A percentile compares a stretch with the other conserved stretches of the same genome.
Conservation (phyloP, 2,797 vertebrate genomes). For the Chrysolophus pictus region DNA sequence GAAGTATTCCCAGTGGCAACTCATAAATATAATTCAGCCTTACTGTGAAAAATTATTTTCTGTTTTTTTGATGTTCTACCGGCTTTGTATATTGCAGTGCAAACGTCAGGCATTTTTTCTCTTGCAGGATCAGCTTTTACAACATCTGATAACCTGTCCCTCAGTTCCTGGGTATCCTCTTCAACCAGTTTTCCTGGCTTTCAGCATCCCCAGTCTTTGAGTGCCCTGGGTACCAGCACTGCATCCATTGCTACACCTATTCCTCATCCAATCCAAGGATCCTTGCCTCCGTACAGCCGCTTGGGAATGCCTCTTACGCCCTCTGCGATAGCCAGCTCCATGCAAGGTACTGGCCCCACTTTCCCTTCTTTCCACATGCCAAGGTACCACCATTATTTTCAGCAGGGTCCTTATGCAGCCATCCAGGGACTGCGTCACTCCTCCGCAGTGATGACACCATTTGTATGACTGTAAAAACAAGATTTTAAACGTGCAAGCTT, state of each 20-base stretch:
- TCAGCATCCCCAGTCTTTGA: conserved; percentile 93
- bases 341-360: conserved; percentile 93
- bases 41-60: not conserved
- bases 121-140: conserved; percentile 93
- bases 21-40: not conserved
- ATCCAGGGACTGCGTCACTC: conserved; percentile 98
- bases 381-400: conserved; percentile 98
- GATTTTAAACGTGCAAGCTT: conserved; percentile 19
- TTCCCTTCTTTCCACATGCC: conserved; percentile 99
- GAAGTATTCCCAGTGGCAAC: not conserved
- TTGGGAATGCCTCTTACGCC: conserved; percentile 94
- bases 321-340: conserved; percentile 89
- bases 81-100: not conserved
- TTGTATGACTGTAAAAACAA: conserved; percentile 88
- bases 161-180: conserved; percentile 96
- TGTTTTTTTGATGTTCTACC: not conserved
- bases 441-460: conserved; percentile 97
- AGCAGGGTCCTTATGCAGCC: conserved; percentile 98
- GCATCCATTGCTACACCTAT: conserved; percentile 87
- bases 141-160: conserved; percentile 94
- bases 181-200: conserved; percentile 93
- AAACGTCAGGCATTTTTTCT: conserved; percentile 20
- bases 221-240: conserved; percentile 87
- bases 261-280: conserved; percentile 95
- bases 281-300: conserved; percentile 92